These are phyloP conservation scores for Arctia plantaginis DNA, from an alignment of 2,888 invertebrate genomes.

Conservation along the genomic window DNA sequence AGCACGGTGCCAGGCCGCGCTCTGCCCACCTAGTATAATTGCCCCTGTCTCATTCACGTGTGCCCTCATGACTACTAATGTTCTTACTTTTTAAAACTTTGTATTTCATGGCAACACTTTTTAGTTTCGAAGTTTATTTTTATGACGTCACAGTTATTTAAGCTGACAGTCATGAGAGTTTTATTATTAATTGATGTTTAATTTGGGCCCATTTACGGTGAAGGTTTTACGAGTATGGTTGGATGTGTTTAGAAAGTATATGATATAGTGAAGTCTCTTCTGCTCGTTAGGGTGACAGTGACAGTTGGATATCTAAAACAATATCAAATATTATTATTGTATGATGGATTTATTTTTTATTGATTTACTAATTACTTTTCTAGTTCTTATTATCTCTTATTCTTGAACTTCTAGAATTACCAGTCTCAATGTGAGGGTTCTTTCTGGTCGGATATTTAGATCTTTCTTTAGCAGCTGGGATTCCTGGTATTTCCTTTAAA, in stretches of 20 bases:
- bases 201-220: slow-evolving; percentile 36
- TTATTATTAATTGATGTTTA: slow-evolving; percentile 43
- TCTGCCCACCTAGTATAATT: slow-evolving; percentile 78
- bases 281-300: neutral
- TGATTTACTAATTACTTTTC: too few relatives aligned
- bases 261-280: neutral
- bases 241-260: neutral
- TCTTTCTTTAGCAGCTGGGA: too few relatives aligned
- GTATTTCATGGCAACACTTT: slow-evolving; percentile 40
- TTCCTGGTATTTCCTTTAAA: too few relatives aligned
- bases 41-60: slow-evolving; percentile 73
- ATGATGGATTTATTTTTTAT: too few relatives aligned
- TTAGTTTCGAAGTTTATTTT: slow-evolving; percentile 18
- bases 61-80: slow-evolving; percentile 66
- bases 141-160: slow-evolving; percentile 29
- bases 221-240: slow-evolving; percentile 31
- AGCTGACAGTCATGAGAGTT: slow-evolving; percentile 36
- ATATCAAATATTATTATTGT: too few relatives aligned
- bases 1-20: slow-evolving; percentile 78
- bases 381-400: too few relatives aligned
- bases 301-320: neutral
- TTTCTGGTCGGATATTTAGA: too few relatives aligned
- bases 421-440: too few relatives aligned
- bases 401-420: too few relatives aligned
- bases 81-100: slow-evolving; percentile 31